These are phyloP conservation scores for Chloroceryle amazona DNA, from an alignment of 2,797 vertebrate species.

Conservation along the genomic window DNA sequence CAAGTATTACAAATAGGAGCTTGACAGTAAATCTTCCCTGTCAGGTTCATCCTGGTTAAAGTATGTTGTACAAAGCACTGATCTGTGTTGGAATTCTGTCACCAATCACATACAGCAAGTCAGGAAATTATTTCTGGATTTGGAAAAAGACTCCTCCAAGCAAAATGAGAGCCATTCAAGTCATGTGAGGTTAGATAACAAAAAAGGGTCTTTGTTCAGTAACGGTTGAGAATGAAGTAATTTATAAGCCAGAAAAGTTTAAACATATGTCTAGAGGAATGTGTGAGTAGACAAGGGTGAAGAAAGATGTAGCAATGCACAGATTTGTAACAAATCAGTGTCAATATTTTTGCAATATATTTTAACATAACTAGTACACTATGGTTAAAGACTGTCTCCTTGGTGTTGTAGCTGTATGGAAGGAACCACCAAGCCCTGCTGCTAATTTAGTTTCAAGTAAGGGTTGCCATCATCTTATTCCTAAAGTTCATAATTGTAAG, in stretches of 20 bases:
- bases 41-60: background rate
- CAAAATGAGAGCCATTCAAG: background rate
- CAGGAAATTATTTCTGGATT: background rate
- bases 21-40: background rate
- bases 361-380: background rate
- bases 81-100: background rate
- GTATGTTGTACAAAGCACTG: background rate
- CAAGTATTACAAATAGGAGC: accelerated
- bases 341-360: background rate
- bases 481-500: background rate
- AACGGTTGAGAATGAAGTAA: background rate
- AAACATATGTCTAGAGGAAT: background rate
- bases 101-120: background rate
- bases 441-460: background rate
- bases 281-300: background rate
- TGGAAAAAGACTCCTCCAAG: background rate
- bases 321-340: background rate
- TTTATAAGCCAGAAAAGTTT: background rate
- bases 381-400: background rate
- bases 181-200: background rate
- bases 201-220: background rate
- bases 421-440: background rate
- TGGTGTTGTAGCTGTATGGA: background rate
- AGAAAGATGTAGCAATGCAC: background rate
- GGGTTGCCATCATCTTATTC: background rate